Evolutionary conservation across 2,797 vertebrate genomes (phyloP), one percentile per base, ranked within the genome.

Genomic region (Paedocypris micromegethes): DNA sequence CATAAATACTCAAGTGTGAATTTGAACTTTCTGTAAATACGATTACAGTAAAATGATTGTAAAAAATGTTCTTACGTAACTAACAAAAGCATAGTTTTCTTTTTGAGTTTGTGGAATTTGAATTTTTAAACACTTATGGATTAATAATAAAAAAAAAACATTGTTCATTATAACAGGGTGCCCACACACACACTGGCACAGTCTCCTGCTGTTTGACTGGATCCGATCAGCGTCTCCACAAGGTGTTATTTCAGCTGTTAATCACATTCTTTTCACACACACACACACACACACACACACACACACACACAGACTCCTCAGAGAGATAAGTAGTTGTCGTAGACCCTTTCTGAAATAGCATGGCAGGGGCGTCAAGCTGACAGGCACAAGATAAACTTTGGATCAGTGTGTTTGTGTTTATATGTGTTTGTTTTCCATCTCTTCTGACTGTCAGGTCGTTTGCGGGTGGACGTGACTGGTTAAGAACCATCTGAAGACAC

Each of bases 161-260:
- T 23, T 23, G 23, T 23, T 23, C 23, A 23, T 23, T 23, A 23
- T 23, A 23, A 23, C 23, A 23, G 23, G 23, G 23, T 23, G 23
- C 23, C 23, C 23, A 23, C 8, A 9, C 57, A 41, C 23, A 8
- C 4, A 3, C 49, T 48, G 53, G 45, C 45, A 42, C 3, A 8
- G 45, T 47, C 39, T 52, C 0, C 1, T 38, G 49, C 5, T 44
- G 23, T 9, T 9, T 60, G 43, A 6, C 43, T 47, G 50, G 43
- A 53, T 61, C 7, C 43, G 65, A 58, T 67, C 57, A 60, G 42
- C 47, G 49, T 68, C 56, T 60, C 38, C 44, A 61, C 50, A 61
- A 61, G 38, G 66, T 68, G 66, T 47, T 62, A 61, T 67, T 60
- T 72, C 57, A 67, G 41, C 55, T 72, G 58, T 67, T 56, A 67